A percentile compares a stretch with the other conserved stretches of the same genome.
phyloP scores from a whole-genome alignment of 2,888 invertebrate genomes.

The Acholoe squamosa region DNA sequence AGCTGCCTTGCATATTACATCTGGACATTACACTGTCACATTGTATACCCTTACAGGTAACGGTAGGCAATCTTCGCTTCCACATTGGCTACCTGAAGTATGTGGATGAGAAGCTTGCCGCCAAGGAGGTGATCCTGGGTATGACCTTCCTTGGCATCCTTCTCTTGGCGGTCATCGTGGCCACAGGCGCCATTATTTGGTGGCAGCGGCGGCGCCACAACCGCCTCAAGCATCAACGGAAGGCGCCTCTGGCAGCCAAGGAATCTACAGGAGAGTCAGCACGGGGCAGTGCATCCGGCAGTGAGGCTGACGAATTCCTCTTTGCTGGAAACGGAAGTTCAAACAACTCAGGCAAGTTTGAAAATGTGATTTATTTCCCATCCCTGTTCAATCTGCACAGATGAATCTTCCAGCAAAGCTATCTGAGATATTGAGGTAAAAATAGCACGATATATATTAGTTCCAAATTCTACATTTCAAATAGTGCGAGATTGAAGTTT shows the following conservation, averaged over 20 bases:
- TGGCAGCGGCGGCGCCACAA: conserved; percentile 3
- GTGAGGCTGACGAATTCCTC: background rate
- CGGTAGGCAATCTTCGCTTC: conserved; percentile 66
- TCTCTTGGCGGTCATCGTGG: background rate
- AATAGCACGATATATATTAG: too few species aligned
- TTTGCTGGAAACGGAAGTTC: conserved; percentile 24
- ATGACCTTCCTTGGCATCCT: background rate
- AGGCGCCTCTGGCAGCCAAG: background rate
- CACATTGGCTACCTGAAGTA: conserved; percentile 66
- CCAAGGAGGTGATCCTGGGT: background rate
- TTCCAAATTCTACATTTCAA: too few species aligned
- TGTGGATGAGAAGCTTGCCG: conserved; percentile 26
- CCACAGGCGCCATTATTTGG: background rate
- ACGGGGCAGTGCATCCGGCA: background rate
- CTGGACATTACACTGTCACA: too few species aligned
- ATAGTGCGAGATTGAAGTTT: too few species aligned
- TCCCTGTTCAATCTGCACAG: too few species aligned
- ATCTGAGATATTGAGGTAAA: too few species aligned
- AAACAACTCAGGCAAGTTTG: conserved; percentile 43
- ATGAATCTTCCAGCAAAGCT: too few species aligned
- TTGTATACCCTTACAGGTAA: conserved; percentile 44
- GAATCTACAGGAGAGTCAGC: background rate
- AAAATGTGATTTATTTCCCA: too few species aligned
- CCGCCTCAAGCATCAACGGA: background rate
- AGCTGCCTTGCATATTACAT: too few species aligned